phyloP scores from a whole-genome alignment of 2,113 vertebrate species.

The Colaptes auratus region DNA sequence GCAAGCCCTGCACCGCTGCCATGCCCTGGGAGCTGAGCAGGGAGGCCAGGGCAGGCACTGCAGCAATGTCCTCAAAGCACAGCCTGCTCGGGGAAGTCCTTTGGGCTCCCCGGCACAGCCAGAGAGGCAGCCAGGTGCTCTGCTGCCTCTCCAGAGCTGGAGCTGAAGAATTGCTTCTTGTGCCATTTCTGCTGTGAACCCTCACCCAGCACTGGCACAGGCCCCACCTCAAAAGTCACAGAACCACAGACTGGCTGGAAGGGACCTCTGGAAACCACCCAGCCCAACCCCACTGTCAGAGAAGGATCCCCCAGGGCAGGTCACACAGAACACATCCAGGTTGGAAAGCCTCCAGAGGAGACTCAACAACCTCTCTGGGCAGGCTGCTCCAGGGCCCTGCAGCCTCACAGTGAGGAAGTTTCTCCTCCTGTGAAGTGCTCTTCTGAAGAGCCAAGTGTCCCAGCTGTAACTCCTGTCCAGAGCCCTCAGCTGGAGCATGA shows the following conservation, averaged over 20 bases:
- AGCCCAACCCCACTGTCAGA: no score
- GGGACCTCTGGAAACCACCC: no score
- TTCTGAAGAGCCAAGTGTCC: no score
- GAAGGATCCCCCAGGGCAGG: no score
- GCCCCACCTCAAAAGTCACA: not conserved
- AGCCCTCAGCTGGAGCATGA: not conserved
- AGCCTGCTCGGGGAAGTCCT: not conserved
- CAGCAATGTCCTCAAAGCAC: not conserved
- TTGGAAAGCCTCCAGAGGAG: no score
- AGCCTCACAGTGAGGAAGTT: no score
- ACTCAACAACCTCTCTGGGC: no score
- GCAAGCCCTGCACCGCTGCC: not conserved
- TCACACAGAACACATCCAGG: no score
- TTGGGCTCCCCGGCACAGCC: not conserved
- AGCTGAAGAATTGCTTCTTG: rapidly evolving
- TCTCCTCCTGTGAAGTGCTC: no score
- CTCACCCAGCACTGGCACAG: not conserved
- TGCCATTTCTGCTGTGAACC: rapidly evolving
- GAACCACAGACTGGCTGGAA: no score
- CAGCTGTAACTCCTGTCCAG: not conserved
- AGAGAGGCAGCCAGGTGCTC: not conserved
- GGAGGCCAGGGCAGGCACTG: not conserved
- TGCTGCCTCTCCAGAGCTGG: not conserved
- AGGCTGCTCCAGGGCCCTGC: no score
- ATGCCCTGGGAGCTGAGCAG: not conserved